These are phyloP conservation scores for Oriolus oriolus DNA, from an alignment of 2,113 vertebrate species.

Conservation along the genomic window DNA sequence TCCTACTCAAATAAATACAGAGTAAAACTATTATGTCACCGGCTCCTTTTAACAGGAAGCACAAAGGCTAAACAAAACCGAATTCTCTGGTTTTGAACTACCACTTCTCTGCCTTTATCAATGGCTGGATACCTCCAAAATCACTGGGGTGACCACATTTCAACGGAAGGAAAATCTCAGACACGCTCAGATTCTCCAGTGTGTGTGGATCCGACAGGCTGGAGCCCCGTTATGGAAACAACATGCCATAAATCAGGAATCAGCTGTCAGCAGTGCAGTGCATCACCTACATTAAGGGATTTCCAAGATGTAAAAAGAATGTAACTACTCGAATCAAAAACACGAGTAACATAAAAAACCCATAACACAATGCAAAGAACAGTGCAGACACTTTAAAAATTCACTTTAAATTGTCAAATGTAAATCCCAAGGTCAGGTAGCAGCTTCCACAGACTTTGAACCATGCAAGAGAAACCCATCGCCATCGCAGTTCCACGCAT, in stretches of 20 bases:
- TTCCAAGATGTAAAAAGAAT: slow-evolving; percentile 20
- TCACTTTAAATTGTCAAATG: neutral
- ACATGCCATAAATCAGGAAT: slow-evolving; percentile 9
- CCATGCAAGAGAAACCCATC: neutral
- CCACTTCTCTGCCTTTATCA: neutral
- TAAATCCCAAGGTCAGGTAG: slow-evolving; percentile 51
- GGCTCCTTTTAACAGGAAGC: slow-evolving; percentile 43
- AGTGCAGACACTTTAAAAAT: neutral
- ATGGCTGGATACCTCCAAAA: neutral
- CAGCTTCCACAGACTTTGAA: slow-evolving; percentile 38
- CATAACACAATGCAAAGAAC: neutral
- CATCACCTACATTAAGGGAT: slow-evolving; percentile 37
- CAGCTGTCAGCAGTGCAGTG: slow-evolving; percentile 6
- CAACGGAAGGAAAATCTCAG: neutral
- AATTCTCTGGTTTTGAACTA: neutral
- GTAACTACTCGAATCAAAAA: neutral
- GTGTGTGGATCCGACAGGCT: neutral
- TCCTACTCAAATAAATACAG: slow-evolving; percentile 42
- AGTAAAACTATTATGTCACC: neutral
- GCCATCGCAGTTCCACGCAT: neutral
- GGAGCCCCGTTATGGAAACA: neutral
- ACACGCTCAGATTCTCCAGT: neutral
- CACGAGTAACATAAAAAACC: neutral
- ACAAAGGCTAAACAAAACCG: neutral
- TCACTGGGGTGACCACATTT: neutral